phyloP scores from a whole-genome alignment of 2,113 vertebrate species.

The Stegastes partitus region DNA sequence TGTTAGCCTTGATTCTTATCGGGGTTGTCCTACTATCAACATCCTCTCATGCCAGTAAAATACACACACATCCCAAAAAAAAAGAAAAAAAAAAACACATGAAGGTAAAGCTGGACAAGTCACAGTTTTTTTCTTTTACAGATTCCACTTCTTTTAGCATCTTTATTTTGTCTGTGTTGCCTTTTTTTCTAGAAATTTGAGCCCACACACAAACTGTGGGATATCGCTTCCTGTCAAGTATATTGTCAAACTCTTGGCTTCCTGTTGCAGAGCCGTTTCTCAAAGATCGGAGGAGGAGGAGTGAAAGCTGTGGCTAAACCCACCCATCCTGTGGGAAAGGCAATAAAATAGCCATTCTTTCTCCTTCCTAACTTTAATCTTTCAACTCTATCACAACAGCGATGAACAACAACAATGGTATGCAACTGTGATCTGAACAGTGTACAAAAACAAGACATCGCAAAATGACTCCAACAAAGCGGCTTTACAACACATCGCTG shows the following conservation, averaged over 20 bases:
- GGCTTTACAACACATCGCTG: too few species aligned
- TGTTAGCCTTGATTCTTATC: conserved; percentile 73
- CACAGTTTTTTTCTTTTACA: not conserved
- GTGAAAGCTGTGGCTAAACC: conserved; percentile 35
- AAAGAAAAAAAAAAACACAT: conserved; percentile 34
- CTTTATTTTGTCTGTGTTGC: not conserved
- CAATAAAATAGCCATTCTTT: conserved; percentile 25
- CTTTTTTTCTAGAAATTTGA: not conserved
- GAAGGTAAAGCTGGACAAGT: conserved; percentile 8
- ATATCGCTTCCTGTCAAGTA: conserved; percentile 57
- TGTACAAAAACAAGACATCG: conserved; percentile 2
- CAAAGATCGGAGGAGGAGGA: conserved; percentile 6
- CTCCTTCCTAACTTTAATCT: not conserved
- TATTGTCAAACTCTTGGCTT: conserved; percentile 50
- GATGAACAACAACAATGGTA: not conserved
- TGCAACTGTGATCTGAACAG: not conserved
- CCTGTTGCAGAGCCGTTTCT: conserved; percentile 63
- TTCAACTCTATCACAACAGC: not conserved
- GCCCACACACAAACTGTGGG: conserved; percentile 17
- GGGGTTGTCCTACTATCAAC: conserved; percentile 62
- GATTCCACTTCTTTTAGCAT: not conserved
- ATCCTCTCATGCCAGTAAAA: conserved; percentile 58
- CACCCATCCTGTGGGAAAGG: conserved; percentile 57
- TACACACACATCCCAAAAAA: conserved; percentile 14
- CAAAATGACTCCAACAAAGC: too few species aligned